Evolutionary conservation across 2,797 vertebrate genomes (phyloP).

Genomic region (Pristis pectinata): DNA sequence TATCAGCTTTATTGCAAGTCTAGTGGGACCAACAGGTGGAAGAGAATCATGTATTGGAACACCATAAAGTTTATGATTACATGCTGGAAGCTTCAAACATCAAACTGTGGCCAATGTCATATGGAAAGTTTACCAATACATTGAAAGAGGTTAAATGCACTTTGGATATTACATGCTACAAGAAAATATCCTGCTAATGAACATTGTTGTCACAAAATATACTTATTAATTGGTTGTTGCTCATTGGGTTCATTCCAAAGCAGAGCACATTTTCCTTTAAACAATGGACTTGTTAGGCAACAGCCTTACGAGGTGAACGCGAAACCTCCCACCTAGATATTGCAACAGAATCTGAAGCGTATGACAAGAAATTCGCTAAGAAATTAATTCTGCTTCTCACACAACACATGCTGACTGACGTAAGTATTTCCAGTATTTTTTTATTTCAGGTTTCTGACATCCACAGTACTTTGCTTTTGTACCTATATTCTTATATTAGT

Average conservation of each 20-base stretch:
- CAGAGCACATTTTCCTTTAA: no score
- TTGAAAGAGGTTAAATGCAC: not conserved
- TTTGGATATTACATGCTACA: not conserved
- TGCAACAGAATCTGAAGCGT: not conserved
- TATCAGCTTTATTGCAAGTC: not conserved
- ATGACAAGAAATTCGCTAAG: not conserved
- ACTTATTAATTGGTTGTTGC: not conserved
- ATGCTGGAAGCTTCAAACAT: not conserved
- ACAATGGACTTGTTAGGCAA: not conserved
- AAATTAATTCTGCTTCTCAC: not conserved
- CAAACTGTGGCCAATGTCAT: no score
- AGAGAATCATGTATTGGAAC: not conserved
- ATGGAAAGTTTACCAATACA: not conserved
- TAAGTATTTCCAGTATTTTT: no score
- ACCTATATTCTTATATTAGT: no score
- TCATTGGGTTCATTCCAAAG: no score
- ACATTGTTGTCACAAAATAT: not conserved
- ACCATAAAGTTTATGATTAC: not conserved
- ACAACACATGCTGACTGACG: no score
- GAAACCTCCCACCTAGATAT: not conserved
- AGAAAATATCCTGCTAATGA: not conserved
- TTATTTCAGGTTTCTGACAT: no score
- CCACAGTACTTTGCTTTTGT: no score
- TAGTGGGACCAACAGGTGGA: not conserved
- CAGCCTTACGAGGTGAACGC: not conserved